Percentiles rank a stretch among this genome's conserved stretches.
phyloP scores from a whole-genome alignment of 2,888 invertebrate species.

The Gerris lacustris region DNA sequence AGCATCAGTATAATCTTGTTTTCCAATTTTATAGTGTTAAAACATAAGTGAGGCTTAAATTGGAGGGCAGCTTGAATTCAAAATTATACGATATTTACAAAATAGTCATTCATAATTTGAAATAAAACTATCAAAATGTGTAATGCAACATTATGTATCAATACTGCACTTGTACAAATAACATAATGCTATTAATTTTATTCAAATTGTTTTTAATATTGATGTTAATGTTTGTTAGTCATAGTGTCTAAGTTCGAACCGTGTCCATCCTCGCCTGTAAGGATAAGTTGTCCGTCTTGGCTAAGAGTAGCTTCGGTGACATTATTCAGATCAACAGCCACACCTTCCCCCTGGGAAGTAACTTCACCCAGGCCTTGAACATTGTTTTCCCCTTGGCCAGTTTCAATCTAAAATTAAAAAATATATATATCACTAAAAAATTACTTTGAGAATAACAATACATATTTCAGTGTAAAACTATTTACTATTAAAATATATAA shows the following conservation, averaged over 20 bases:
- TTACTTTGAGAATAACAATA: conserved; percentile 13
- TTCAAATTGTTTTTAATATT: too few relatives aligned
- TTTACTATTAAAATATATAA: neutral
- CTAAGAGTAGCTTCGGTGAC: conserved; percentile 82
- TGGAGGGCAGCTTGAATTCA: too few relatives aligned
- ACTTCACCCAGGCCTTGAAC: conserved; percentile 59
- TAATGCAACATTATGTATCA: too few relatives aligned
- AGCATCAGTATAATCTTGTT: too few relatives aligned
- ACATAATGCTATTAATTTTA: too few relatives aligned
- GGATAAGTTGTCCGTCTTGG: conserved; percentile 87
- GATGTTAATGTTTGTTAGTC: too few relatives aligned
- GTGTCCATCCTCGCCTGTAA: conserved; percentile 89
- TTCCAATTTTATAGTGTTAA: too few relatives aligned
- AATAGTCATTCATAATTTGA: too few relatives aligned
- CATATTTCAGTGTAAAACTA: neutral
- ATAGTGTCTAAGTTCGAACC: conserved; percentile 42
- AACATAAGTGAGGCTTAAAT: too few relatives aligned
- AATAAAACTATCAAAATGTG: too few relatives aligned
- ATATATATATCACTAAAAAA: conserved; percentile 21
- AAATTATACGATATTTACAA: too few relatives aligned
- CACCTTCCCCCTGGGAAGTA: conserved; percentile 49
- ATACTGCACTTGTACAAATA: too few relatives aligned
- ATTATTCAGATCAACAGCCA: conserved; percentile 75
- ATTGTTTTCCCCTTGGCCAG: conserved; percentile 39
- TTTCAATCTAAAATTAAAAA: conserved; percentile 38